Percentiles rank a stretch among this genome's conserved stretches.
Evolutionary conservation across 2,888 invertebrate species (phyloP).

Genomic region (Ceraclea dissimilis): DNA sequence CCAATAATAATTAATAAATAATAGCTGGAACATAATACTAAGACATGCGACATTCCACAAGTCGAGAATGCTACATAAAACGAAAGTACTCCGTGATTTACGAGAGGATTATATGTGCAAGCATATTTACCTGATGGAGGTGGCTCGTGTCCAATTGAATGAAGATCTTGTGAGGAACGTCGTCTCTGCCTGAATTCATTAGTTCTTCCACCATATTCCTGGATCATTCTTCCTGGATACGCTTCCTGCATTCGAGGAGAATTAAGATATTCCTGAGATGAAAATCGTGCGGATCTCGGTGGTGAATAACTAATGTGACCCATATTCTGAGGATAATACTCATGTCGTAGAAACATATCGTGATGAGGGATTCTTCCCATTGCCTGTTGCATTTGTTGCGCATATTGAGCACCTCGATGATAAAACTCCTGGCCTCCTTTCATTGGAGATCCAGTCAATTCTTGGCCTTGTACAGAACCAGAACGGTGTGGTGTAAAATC

Average conservation of each 20-base stretch:
- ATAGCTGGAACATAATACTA: too few relatives aligned
- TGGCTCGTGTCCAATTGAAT: constrained; percentile 39
- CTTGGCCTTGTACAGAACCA: constrained; percentile 45
- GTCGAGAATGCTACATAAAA: too few relatives aligned
- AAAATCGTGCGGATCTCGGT: constrained; percentile 41
- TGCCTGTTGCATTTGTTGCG: constrained; percentile 33
- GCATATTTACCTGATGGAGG: constrained; percentile 38
- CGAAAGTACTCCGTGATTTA: too few relatives aligned
- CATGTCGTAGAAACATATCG: constrained; percentile 44
- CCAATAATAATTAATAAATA: too few relatives aligned
- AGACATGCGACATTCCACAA: too few relatives aligned
- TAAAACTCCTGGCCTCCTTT: constrained; percentile 40
- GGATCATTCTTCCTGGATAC: constrained; percentile 31
- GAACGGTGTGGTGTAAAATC: constrained; percentile 44
- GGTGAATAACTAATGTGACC: constrained; percentile 42
- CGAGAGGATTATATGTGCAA: too few relatives aligned
- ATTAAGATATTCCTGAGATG: constrained; percentile 46
- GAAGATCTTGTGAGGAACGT: constrained; percentile 45
- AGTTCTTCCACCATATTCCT: constrained; percentile 42
- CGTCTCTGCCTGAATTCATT: constrained; percentile 43
- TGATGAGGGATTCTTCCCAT: constrained; percentile 38
- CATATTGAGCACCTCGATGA: constrained; percentile 38
- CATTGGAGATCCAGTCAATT: constrained; percentile 40
- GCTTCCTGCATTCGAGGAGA: constrained; percentile 21
- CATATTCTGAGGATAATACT: constrained; percentile 40